phyloP scores from a whole-genome alignment of 2,888 invertebrate genomes.

The Eupithecia dodoneata region DNA sequence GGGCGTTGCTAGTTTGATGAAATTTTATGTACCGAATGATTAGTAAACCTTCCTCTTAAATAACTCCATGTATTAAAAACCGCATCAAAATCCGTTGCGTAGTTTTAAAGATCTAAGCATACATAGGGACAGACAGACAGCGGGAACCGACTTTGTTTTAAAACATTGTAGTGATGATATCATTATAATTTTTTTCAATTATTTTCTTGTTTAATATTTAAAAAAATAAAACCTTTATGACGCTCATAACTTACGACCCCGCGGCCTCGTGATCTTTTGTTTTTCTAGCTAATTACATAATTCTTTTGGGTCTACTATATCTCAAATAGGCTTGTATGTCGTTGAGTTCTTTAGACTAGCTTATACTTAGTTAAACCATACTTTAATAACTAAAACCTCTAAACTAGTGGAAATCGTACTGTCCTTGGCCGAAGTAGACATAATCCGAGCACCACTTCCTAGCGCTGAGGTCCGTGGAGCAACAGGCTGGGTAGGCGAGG shows the following conservation, averaged over 20 bases:
- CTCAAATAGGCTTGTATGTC: neutral
- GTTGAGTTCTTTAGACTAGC: neutral
- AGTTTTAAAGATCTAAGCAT: too few species aligned
- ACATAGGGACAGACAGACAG: too few species aligned
- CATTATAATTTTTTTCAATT: neutral
- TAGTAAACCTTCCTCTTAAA: too few species aligned
- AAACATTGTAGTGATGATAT: too few species aligned
- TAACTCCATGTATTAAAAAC: too few species aligned
- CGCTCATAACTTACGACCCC: neutral
- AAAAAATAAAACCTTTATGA: neutral
- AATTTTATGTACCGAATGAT: too few species aligned
- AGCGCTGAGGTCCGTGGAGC: conserved; percentile 82
- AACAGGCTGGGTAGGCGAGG: conserved; percentile 85
- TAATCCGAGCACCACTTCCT: conserved; percentile 85
- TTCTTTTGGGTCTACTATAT: neutral
- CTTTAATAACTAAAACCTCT: neutral
- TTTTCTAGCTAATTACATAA: neutral
- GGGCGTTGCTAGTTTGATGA: too few species aligned
- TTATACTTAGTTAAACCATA: neutral
- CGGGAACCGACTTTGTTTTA: too few species aligned
- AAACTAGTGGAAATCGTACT: conserved; percentile 63
- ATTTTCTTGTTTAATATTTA: neutral
- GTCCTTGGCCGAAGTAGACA: conserved; percentile 81
- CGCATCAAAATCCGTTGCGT: too few species aligned
- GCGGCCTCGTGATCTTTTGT: neutral